A percentile compares a stretch with the other conserved stretches of the same genome.
Evolutionary conservation across 1,140 invertebrate species (phyloP).

Genomic region (Formica selysi): DNA sequence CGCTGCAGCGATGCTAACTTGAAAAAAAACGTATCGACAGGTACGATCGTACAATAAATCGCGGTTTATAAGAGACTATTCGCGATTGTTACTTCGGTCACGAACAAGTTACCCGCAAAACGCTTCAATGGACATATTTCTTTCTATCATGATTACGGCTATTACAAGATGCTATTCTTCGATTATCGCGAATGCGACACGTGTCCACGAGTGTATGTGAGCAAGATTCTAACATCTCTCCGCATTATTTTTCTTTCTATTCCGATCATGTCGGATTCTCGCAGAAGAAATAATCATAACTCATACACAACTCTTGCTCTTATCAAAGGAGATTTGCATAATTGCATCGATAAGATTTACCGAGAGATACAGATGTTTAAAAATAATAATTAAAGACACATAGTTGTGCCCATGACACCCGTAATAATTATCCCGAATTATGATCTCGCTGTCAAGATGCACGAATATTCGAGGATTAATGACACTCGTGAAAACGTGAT

Average conservation of each 20-base stretch:
- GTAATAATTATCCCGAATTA: constrained; percentile 45
- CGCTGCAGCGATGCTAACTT: constrained; percentile 21
- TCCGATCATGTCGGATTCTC: neutral
- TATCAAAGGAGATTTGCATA: neutral
- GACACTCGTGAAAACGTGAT: constrained; percentile 36
- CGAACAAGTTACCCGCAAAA: constrained; percentile 46
- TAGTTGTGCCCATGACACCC: neutral
- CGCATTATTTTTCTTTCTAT: neutral
- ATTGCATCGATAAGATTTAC: constrained; percentile 2
- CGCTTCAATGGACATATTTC: constrained; percentile 63
- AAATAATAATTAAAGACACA: constrained; percentile 26
- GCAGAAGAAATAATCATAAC: neutral
- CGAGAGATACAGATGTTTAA: neutral
- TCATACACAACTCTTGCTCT: neutral
- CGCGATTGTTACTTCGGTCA: constrained; percentile 57
- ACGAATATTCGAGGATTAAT: constrained; percentile 60
- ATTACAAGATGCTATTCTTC: neutral
- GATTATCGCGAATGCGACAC: constrained; percentile 31
- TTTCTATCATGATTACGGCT: constrained; percentile 27
- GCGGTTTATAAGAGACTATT: constrained; percentile 65
- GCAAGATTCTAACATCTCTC: neutral
- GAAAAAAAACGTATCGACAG: constrained; percentile 69
- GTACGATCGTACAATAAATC: constrained; percentile 61
- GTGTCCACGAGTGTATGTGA: constrained; percentile 26
- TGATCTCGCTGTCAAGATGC: constrained; percentile 47